Conservation (phyloP, 1,140 invertebrate species). For the Pachypsylla venusta region DNA sequence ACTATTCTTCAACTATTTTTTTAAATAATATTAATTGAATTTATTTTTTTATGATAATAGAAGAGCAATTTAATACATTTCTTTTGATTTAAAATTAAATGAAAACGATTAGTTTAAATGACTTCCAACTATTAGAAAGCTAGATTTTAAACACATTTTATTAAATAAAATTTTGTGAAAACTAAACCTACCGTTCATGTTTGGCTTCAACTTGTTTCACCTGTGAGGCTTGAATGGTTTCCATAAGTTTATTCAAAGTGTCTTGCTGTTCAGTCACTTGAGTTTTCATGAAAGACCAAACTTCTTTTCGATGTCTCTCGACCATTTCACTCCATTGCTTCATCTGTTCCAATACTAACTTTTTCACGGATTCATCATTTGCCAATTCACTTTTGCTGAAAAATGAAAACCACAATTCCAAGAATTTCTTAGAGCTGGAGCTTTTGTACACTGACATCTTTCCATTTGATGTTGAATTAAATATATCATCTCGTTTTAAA, state of each 20-base stretch:
- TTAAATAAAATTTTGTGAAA: no score
- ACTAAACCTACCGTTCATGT: constrained; percentile 70
- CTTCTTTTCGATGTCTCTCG: constrained; percentile 74
- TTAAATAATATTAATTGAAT: no score
- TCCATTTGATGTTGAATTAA: no score
- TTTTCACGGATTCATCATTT: constrained; percentile 59
- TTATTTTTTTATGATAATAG: no score
- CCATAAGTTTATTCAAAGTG: constrained; percentile 70
- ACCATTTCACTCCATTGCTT: constrained; percentile 86
- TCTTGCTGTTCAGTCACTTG: constrained; percentile 76
- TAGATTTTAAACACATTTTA: no score
- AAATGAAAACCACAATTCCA: constrained; percentile 19
- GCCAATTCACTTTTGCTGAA: constrained; percentile 62
- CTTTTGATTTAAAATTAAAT: no score
- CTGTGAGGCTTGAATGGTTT: constrained; percentile 67
- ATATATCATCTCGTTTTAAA: no score
- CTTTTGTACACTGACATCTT: not conserved
- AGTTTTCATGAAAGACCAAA: constrained; percentile 68
- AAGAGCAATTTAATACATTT: no score
- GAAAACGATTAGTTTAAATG: no score
- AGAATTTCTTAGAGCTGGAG: not conserved
- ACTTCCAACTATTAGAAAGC: no score
- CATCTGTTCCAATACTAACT: constrained; percentile 77
- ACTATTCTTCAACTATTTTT: no score
- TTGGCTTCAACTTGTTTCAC: constrained; percentile 78